Evolutionary conservation across 2,888 invertebrate genomes (phyloP).

Genomic region (Brenthis hecate): DNA sequence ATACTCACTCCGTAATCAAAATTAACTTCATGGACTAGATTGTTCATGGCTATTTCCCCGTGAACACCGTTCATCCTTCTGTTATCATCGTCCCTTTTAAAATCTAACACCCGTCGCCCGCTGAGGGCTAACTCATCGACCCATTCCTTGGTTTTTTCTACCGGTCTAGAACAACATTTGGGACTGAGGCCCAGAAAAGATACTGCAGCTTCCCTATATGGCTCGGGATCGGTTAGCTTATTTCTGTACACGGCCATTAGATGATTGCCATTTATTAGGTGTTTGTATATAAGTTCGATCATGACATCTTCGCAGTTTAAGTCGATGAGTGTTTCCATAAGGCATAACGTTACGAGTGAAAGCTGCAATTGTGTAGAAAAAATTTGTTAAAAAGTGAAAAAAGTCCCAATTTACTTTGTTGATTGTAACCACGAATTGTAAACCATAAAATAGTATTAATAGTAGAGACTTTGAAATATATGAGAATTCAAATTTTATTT

Average conservation of each 20-base stretch:
- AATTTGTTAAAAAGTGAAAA: too few relatives aligned
- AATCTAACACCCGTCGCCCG: conserved; percentile 63
- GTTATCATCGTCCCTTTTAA: conserved; percentile 55
- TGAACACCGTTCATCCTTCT: conserved; percentile 62
- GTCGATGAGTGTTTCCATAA: conserved; percentile 95
- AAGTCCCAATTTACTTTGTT: too few relatives aligned
- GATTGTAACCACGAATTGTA: not conserved
- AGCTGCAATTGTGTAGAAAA: conserved; percentile 69
- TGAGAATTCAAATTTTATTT: too few relatives aligned
- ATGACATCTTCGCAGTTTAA: conserved; percentile 98
- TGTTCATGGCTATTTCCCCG: conserved; percentile 70
- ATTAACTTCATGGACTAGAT: conserved; percentile 69
- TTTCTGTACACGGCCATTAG: conserved; percentile 59
- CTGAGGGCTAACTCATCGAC: conserved; percentile 65
- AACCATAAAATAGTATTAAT: not conserved
- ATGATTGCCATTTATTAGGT: conserved; percentile 82
- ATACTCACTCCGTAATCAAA: conserved; percentile 72
- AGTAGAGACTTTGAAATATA: too few relatives aligned
- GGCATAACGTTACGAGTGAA: conserved; percentile 93
- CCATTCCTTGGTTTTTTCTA: conserved; percentile 66
- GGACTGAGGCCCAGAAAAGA: conserved; percentile 82
- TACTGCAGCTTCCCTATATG: conserved; percentile 67
- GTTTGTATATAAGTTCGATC: conserved; percentile 93
- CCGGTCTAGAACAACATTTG: conserved; percentile 77
- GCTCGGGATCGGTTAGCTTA: conserved; percentile 61